Evolutionary conservation across 2,797 vertebrate species (phyloP), one percentile per base, ranked within the genome.

Genomic region (Octomys mimax): DNA sequence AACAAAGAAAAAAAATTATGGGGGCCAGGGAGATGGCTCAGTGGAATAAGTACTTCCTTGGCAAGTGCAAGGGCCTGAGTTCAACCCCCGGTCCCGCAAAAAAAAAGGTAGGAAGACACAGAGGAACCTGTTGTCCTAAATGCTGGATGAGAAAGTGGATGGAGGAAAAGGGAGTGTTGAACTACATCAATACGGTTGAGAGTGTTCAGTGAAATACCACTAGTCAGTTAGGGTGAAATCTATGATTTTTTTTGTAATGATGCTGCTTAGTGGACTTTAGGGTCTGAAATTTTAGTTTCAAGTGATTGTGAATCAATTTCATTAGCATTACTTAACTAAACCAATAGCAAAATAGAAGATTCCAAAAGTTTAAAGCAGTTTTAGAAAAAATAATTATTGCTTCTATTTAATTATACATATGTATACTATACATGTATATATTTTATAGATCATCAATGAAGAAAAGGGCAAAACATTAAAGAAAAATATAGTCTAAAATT

Each of bases 381-480:
- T 93, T 70, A 89, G 33, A 57, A 46, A 89, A 97, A 82, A 85
- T 49, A n/a, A 49, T 52, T 85, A 39, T 64, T 66, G 6, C 6
- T 46, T 86, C 57, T 39, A 87, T 62, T 88, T 66, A 36, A 24
- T 57, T 39, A 71, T 33, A 33, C 14, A 66, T 62, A 62, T 62
- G 9, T 62, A 62, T 62, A 26, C 22, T 12, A 31, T 83, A 0
- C 46, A 22, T 90, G 18, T 21, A 68, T 14, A 5, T 8, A 54
- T 54, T 94, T 79, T 68, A 92, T 90, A 79, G 85, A 64, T 79
- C 24, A 28, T 18, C 52, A 90, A 14, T 36, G 70, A 86, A 89
- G 28, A 36, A 90, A 61, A 39, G 22, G 54, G 18, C 3, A 61
- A 95, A 78, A 81, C 64, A n/a, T 59, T 26, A 11, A 88, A 71